These are phyloP conservation scores for Molossus molossus DNA, from an alignment of 2,797 vertebrate species.

Conservation along the genomic window DNA sequence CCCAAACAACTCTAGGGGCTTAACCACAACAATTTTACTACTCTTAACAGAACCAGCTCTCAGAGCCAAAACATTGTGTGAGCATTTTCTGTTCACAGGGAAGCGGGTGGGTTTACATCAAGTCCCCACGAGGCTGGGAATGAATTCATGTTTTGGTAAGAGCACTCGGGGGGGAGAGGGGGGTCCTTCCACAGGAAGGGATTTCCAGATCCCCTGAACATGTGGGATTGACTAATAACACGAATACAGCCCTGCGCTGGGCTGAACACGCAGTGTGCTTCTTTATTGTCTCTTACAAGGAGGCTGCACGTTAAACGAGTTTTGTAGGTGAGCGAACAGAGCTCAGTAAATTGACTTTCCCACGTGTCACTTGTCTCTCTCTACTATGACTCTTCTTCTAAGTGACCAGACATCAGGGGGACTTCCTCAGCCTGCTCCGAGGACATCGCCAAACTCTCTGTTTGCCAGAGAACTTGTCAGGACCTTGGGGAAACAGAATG, in stretches of 20 bases:
- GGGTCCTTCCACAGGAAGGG: background rate
- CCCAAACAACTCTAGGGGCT: conserved; percentile 34
- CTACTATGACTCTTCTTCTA: background rate
- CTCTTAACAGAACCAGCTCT: background rate
- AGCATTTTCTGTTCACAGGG: conserved; percentile 39
- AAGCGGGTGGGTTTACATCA: background rate
- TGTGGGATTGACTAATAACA: background rate
- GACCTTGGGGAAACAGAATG: background rate
- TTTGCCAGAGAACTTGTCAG: background rate
- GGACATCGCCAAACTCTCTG: background rate
- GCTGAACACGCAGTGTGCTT: rapidly evolving
- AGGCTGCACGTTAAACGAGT: background rate
- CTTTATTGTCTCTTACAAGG: background rate
- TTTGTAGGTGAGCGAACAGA: background rate
- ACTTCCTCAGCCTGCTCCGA: background rate
- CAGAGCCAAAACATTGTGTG: conserved; percentile 18
- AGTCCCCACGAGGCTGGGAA: background rate
- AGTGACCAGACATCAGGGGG: background rate
- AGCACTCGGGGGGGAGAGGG: background rate
- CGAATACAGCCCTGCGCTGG: background rate
- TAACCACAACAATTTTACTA: conserved; percentile 41
- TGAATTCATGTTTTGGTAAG: background rate
- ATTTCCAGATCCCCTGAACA: background rate
- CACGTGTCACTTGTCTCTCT: background rate
- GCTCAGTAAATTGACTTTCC: background rate